Evolutionary conservation across 2,888 invertebrate species (phyloP).

Genomic region (Barypeithes pellucidus): DNA sequence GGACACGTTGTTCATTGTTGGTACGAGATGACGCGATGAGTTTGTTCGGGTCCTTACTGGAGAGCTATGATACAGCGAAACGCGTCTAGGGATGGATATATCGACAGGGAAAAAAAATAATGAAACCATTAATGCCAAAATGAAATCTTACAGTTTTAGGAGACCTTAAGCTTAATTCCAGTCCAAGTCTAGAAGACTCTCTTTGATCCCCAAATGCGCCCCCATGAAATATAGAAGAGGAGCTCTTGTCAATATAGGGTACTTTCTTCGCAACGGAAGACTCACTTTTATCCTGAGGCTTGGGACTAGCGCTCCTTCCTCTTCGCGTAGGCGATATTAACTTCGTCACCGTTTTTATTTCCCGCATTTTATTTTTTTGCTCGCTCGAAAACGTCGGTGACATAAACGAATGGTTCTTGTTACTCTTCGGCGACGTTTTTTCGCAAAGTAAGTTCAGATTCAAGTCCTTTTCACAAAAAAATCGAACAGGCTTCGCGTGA

Average conservation of each 20-base stretch:
- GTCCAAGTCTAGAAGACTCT: conserved; percentile 21
- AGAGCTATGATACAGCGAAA: no score
- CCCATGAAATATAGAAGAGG: conserved; percentile 51
- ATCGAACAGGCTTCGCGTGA: conserved; percentile 48
- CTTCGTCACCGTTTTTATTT: conserved; percentile 59
- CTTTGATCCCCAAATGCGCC: neutral
- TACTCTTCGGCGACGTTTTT: conserved; percentile 44
- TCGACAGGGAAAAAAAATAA: no score
- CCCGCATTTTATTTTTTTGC: conserved; percentile 63
- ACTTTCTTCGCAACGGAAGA: conserved; percentile 52
- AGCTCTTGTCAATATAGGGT: conserved; percentile 61
- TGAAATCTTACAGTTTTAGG: conserved; percentile 39
- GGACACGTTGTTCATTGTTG: no score
- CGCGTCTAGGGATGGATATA: no score
- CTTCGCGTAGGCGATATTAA: conserved; percentile 63
- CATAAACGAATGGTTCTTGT: conserved; percentile 62
- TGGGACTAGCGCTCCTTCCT: conserved; percentile 64
- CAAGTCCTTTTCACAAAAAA: conserved; percentile 49
- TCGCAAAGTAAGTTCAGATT: conserved; percentile 34
- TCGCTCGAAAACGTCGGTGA: conserved; percentile 67
- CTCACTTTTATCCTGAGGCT: conserved; percentile 38
- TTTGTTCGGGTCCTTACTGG: no score
- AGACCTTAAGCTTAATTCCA: conserved; percentile 40
- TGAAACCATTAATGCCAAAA: no score
- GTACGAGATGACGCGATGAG: no score